Base-by-base conservation (phyloP, 2,113 vertebrate genomes). In the Sphaerodactylus townsendi region DNA sequence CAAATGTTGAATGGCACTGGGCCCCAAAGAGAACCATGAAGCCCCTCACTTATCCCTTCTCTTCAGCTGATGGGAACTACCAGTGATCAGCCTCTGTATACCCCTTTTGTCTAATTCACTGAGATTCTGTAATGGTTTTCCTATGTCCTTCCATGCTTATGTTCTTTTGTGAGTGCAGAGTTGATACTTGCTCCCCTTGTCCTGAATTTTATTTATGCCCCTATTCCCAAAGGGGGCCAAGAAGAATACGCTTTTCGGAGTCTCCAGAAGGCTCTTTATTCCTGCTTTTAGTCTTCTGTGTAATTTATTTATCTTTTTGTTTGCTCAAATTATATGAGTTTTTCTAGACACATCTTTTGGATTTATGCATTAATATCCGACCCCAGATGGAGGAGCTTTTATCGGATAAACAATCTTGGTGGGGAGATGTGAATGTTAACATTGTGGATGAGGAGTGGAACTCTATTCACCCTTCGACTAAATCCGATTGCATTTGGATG, bases 291-390 rank as follows among this genome's bases (percentile, higher is more conserved):
- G 82, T 86, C 79, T 88, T 87, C 85, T 88, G 65, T 81, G 92
- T 82, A 90, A 92, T 92, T 89, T 76, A 79, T 85, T 79, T 78
- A 84, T 72, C 84, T 50, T 85, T 92, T 90, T 86, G 90, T 88
- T 91, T 71, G 83, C 73, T 89, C 86, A 81, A 92, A 92, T 84
- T 89, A 83, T 39, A 64, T 86, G 85, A 92, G 92, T 79, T 91
- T 93, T 92, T 87, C 65, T 80, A 90, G 87, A 87, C 91, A 84
- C 44, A 77, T 91, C 89, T 84, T 78, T 91, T 48, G 48, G 83
- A 93, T 95, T 95, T 95, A 89, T 94, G 90, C 73, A 88, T 95
- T 94, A 93, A 93, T 94, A 94, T 91, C 85, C 69, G 56, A 39
- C 79, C 90, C 28, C 77, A 88, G 81, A 86, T 91, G 81, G 83